These are phyloP conservation scores for Plutomurus gul DNA, from an alignment of 1,140 invertebrate species.

Conservation along the genomic window DNA sequence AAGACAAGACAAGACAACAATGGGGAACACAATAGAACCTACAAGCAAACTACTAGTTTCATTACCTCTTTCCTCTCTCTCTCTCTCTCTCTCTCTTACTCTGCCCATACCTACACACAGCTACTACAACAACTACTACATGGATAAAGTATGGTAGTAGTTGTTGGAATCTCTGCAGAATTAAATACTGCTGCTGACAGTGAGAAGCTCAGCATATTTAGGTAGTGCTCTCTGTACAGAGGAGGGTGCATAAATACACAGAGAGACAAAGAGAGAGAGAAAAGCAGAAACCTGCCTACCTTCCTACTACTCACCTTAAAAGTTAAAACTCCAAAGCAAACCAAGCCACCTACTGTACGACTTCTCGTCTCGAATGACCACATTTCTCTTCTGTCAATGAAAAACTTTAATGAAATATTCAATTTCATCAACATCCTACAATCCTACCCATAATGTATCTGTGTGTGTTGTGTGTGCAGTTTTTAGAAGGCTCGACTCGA, in stretches of 20 bases:
- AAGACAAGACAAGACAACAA: no score
- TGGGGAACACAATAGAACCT: no score
- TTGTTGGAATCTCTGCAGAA: background rate
- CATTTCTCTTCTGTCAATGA: slow-evolving; percentile 20
- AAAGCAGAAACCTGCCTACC: background rate
- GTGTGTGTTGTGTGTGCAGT: no score
- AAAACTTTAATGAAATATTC: slow-evolving; percentile 12
- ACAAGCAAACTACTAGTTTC: no score
- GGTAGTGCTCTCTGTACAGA: no score
- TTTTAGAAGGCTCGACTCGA: background rate
- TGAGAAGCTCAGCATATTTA: no score
- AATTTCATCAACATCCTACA: background rate
- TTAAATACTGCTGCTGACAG: background rate
- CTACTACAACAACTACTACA: no score
- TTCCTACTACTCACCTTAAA: slow-evolving; percentile 18
- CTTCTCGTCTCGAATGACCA: slow-evolving; percentile 4
- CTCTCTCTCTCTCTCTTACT: no score
- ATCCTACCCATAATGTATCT: no score
- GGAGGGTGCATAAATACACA: background rate
- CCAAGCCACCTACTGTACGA: background rate
- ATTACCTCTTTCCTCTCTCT: no score
- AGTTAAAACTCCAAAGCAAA: background rate
- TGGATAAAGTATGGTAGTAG: no score
- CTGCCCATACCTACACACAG: no score
- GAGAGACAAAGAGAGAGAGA: background rate